These are phyloP conservation scores for Campoletis sonorensis DNA, from an alignment of 1,140 invertebrate genomes.

Conservation along the genomic window DNA sequence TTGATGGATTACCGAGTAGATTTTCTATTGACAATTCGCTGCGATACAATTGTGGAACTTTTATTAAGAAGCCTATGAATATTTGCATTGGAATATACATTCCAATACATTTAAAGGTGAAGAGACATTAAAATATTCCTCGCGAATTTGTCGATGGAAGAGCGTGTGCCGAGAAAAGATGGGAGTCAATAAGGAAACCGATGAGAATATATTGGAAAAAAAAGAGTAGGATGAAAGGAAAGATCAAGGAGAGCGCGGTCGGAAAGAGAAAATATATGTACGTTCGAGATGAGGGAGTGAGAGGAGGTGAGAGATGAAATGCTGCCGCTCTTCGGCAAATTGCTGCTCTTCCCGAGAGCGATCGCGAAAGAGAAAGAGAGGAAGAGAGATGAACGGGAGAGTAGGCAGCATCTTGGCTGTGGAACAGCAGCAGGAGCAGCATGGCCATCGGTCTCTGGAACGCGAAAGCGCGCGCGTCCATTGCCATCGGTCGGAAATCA, in stretches of 20 bases:
- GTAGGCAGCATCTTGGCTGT: constrained; percentile 24
- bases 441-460: constrained; percentile 25
- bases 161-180: constrained; percentile 22
- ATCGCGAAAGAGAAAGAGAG: constrained; percentile 61
- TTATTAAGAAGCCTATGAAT: not conserved
- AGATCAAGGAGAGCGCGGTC: constrained; percentile 30
- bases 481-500: constrained; percentile 58
- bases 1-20: no score
- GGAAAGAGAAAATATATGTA: not conserved
- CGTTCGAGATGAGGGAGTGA: not conserved
- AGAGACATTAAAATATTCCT: constrained; percentile 22
- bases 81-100: not conserved
- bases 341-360: constrained; percentile 22
- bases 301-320: constrained; percentile 44
- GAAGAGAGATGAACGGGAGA: constrained; percentile 59
- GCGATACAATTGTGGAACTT: no score
- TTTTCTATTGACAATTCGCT: no score
- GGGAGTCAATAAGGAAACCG: constrained; percentile 10
- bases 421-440: constrained; percentile 23
- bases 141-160: constrained; percentile 51
- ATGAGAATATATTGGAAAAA: not conserved
- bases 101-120: not conserved
- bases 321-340: constrained; percentile 41
- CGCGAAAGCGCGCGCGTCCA: constrained; percentile 31
- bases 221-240: constrained; percentile 16